Conservation (phyloP, 2,113 vertebrate genomes). For the Sapajus apella region DNA sequence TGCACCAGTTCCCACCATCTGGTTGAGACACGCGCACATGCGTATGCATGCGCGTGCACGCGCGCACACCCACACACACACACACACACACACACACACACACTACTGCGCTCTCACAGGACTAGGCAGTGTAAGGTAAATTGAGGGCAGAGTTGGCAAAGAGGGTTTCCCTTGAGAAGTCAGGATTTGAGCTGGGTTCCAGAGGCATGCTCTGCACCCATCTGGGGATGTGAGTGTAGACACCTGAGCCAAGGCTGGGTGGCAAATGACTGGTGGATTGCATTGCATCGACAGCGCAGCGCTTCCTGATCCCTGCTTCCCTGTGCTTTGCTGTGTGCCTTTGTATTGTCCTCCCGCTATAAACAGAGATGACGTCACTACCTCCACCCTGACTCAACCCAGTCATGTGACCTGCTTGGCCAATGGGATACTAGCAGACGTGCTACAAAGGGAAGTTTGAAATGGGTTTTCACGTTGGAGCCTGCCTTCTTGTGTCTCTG, state of each 20-base stretch:
- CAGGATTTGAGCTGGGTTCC: not conserved
- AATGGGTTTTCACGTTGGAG: not conserved
- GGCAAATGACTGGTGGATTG: not conserved
- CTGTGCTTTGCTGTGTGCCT: not conserved
- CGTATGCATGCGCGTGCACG: too few relatives aligned
- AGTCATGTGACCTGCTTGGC: not conserved
- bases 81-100: not conserved
- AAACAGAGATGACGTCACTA: not conserved
- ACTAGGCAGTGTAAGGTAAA: not conserved
- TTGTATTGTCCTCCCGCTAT: not conserved
- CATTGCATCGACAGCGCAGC: not conserved
- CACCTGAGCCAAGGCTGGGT: not conserved
- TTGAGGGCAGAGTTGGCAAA: not conserved
- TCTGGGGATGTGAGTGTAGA: not conserved
- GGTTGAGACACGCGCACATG: not conserved
- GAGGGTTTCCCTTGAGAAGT: not conserved
- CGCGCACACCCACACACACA: too few relatives aligned
- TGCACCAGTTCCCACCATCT: not conserved
- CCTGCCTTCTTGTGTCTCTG: not conserved
- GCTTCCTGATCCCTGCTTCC: not conserved
- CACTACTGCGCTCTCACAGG: not conserved
- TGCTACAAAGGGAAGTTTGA: not conserved
- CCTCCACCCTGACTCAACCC: not conserved
- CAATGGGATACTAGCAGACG: not conserved
- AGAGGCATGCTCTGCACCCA: not conserved